Evolutionary conservation across 2,113 vertebrate species (phyloP), one percentile per base, ranked within the genome.

Genomic region (Phocoena phocoena): DNA sequence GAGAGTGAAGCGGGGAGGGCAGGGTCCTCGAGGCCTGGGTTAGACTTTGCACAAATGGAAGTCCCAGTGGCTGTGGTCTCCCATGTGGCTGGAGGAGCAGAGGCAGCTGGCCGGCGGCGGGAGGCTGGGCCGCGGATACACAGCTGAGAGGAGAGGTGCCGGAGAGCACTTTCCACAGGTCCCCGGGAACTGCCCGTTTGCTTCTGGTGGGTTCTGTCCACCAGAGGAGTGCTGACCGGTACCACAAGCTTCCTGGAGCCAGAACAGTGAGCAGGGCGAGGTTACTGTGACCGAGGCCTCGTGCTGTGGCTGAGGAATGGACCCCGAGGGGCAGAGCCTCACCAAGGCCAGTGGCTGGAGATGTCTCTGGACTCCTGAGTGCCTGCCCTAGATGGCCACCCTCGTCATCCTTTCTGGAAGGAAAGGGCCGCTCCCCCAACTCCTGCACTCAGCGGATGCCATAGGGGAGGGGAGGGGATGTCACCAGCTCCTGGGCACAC

Each of bases 161-260:
- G 4, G 50, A 3, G 4, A 33, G n/a, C 18, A 2, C 18, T 47
- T 68, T 41, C 63, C 36, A 28, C 0, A 0, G n/a, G 10, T 1
- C 6, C 33, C 87, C 12, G 28, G 79, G 28, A 77, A 38, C 70
- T 6, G 9, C 33, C 53, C 0, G 4, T 11, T n/a, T 18, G 26
- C 68, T 21, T 68, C 85, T 1, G 70, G 53, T 18, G 31, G 10
- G 36, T 0, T 62, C 50, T 44, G 1, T 25, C 9, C 26, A 20
- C 18, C 25, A 21, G 20, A 65, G 94, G 36, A 63, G 14, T 2
- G 6, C 25, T 86, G 73, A 21, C 0, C 1, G 1, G 13, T 5
- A 26, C 5, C 8, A 44, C 21, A 5, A 8, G 47, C 18, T 12
- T 38, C 58, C 10, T 4, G 0, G 67, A 79, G 26, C 26, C 1